Percentiles rank a stretch among this genome's conserved stretches.
These are phyloP conservation scores for Temnothorax nylanderi DNA, from an alignment of 1,140 invertebrate species.

Conservation along the genomic window DNA sequence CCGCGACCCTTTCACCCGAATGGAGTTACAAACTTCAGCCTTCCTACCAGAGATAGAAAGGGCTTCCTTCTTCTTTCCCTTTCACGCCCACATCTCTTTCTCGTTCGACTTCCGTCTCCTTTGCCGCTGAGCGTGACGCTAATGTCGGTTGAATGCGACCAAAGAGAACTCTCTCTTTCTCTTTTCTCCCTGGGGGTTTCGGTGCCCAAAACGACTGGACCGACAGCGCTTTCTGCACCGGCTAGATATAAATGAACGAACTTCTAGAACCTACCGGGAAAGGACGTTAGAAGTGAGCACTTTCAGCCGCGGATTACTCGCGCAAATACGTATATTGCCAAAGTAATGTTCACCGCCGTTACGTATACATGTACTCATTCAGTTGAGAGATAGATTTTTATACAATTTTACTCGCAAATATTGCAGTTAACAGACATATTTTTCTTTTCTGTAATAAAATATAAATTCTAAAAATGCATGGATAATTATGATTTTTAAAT, in stretches of 20 bases:
- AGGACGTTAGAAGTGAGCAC: constrained; percentile 63
- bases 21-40: constrained; percentile 82
- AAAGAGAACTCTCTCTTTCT: constrained; percentile 56
- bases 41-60: constrained; percentile 62
- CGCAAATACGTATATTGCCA: constrained; percentile 29
- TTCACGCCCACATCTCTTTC: constrained; percentile 44
- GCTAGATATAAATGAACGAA: constrained; percentile 75
- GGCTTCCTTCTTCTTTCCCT: constrained; percentile 48
- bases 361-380: neutral
- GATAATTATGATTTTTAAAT: neutral
- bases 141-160: constrained; percentile 68
- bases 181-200: constrained; percentile 29
- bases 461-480: neutral
- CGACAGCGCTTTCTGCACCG: constrained; percentile 63
- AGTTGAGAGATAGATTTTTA: neutral
- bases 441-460: neutral
- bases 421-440: neutral
- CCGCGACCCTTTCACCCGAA: constrained; percentile 74
- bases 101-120: constrained; percentile 71
- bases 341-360: constrained; percentile 53
- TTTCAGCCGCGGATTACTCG: constrained; percentile 25
- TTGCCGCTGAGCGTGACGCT: constrained; percentile 55
- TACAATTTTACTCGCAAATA: neutral
- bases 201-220: constrained; percentile 67
- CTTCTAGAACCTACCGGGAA: constrained; percentile 64